A percentile compares a stretch with the other conserved stretches of the same genome.
Evolutionary conservation across 2,888 invertebrate genomes (phyloP).

Genomic region (Tiphia femorata): DNA sequence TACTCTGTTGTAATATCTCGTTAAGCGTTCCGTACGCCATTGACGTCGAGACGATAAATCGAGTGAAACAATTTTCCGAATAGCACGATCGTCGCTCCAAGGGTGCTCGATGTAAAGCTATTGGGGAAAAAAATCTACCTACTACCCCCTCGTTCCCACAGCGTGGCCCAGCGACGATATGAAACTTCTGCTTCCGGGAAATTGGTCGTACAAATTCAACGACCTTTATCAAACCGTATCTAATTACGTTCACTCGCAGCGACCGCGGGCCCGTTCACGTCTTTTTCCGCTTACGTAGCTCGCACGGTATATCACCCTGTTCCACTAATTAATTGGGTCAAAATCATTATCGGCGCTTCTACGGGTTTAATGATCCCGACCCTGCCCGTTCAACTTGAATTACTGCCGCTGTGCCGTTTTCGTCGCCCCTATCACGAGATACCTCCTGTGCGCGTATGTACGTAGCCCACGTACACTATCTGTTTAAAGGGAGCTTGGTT

Average conservation of each 20-base stretch:
- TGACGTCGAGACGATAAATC: too few relatives aligned
- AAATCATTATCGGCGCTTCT: slow-evolving; percentile 42
- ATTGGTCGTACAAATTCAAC: background rate
- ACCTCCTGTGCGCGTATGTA: slow-evolving; percentile 7
- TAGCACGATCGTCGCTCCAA: too few relatives aligned
- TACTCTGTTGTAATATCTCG: too few relatives aligned
- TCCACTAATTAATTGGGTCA: slow-evolving; percentile 39
- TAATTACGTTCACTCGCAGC: slow-evolving; percentile 17
- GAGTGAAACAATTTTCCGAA: too few relatives aligned
- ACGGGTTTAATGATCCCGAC: slow-evolving; percentile 41
- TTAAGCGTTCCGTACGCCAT: too few relatives aligned
- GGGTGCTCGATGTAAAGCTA: too few relatives aligned
- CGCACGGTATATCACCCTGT: slow-evolving; percentile 22
- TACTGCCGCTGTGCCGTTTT: slow-evolving; percentile 29
- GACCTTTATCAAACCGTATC: slow-evolving; percentile 8
- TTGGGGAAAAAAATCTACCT: too few relatives aligned
- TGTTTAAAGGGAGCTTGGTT: slow-evolving; percentile 14
- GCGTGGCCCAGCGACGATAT: too few relatives aligned
- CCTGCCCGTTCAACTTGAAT: slow-evolving; percentile 42
- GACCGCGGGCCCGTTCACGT: background rate
- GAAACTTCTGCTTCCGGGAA: background rate
- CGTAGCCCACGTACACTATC: background rate
- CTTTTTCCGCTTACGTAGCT: slow-evolving; percentile 19
- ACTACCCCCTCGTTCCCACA: too few relatives aligned
- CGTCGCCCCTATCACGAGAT: slow-evolving; percentile 32